Evolutionary conservation across 2,888 invertebrate genomes (phyloP), one percentile per base, ranked within the genome.

Genomic region (Ornithoptera priamus): DNA sequence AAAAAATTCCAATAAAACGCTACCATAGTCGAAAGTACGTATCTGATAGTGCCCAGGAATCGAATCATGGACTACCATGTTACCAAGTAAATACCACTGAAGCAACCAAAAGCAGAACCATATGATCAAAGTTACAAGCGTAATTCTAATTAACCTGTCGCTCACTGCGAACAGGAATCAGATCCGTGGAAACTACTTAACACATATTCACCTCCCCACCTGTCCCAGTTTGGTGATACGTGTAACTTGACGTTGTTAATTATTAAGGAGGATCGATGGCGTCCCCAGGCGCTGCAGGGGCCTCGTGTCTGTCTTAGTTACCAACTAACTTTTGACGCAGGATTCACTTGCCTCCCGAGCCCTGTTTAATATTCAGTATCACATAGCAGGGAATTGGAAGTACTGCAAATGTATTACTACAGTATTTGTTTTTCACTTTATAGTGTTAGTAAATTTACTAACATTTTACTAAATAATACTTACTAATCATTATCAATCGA

Each of bases 211-310:
- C 46, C 17, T 39, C 57, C 24, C 60, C 22, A 66, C 64, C 71
- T 73, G 68, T 67, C 72, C 70, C 73, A 75, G 70, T 76, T 74
- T 68, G 62, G 61, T 70, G 75, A 73, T 71, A 74, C 73, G 73
- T 75, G 73, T 73, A 75, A 76, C 76, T 76, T 78, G 80, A 79
- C 80, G 78, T 74, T 76, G 77, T 83, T 85, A 87, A 86, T 88
- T 83, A 87, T 86, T 88, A 87, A 88, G 81, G 80, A 85, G 86
- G 83, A 88, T 87, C 82, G 88, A 88, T 88, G 85, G 75, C 74
- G 76, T 85, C 85, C 85, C 78, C 71, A 66, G 71, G 73, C 74
- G 72, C 83, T 73, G 76, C 75, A 66, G 69, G 64, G 60, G 50
- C 36, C 50, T 42, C 66, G 42, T 67, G 75, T 75, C 74, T 67